A percentile compares a stretch with the other conserved stretches of the same genome.
Conservation (phyloP, 2,888 invertebrate species). For the Eupithecia subumbrata region DNA sequence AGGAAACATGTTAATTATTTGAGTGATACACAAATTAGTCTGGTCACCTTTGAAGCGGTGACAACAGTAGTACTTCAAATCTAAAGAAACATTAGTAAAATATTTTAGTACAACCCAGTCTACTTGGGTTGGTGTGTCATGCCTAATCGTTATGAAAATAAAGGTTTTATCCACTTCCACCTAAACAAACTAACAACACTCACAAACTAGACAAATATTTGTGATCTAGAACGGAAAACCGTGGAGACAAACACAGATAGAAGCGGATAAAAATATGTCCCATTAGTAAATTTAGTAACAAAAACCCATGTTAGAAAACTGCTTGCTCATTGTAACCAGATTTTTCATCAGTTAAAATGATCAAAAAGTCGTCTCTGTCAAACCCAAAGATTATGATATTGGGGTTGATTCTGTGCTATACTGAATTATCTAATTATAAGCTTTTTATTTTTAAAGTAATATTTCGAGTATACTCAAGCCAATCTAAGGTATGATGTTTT, state of each 20-base stretch:
- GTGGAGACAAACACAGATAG: constrained; percentile 24
- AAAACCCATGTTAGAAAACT: constrained; percentile 16
- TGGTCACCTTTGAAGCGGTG: constrained; percentile 81
- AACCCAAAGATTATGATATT: not conserved
- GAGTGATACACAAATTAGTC: constrained; percentile 56
- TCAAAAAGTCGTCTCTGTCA: not conserved
- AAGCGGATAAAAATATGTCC: constrained; percentile 37
- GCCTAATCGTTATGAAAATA: constrained; percentile 58
- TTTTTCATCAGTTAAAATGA: not conserved
- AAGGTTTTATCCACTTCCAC: constrained; percentile 39
- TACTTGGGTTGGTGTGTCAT: constrained; percentile 75
- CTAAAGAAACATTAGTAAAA: constrained; percentile 57
- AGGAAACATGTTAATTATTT: constrained; percentile 35
- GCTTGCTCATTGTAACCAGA: not conserved
- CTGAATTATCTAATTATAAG: not conserved
- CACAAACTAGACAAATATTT: constrained; percentile 14
- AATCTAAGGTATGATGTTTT: not conserved
- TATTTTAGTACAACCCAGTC: constrained; percentile 71
- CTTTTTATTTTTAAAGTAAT: not conserved
- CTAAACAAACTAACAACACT: constrained; percentile 19
- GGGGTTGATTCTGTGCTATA: constrained; percentile 2
- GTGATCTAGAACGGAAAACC: constrained; percentile 21
- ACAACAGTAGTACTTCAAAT: constrained; percentile 67
- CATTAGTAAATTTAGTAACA: constrained; percentile 28
- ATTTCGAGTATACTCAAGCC: not conserved